Conservation (phyloP, 2,113 vertebrate genomes). For the Coracopsis vasa region DNA sequence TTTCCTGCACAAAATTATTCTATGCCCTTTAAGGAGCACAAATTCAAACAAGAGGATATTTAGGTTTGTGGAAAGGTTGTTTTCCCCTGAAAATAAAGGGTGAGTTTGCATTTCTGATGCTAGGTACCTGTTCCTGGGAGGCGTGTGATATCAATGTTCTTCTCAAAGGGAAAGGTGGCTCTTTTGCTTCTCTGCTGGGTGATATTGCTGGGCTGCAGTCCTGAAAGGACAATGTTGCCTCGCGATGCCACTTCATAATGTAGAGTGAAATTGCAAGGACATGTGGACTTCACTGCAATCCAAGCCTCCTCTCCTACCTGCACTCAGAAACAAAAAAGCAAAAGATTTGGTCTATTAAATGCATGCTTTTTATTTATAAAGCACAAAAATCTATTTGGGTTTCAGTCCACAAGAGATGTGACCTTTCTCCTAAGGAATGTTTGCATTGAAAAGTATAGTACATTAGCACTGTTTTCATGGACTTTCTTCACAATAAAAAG, state of each 20-base stretch:
- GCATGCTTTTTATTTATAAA: background rate
- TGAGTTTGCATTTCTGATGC: background rate
- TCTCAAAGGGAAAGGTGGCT: slow-evolving; percentile 74
- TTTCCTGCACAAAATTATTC: background rate
- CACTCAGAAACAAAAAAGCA: background rate
- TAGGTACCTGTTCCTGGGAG: slow-evolving; percentile 66
- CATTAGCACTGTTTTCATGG: background rate
- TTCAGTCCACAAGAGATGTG: background rate
- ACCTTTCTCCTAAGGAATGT: background rate
- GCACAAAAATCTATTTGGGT: background rate
- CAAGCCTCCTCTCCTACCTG: slow-evolving; percentile 86
- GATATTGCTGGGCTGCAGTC: slow-evolving; percentile 75
- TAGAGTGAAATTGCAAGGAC: slow-evolving; percentile 88
- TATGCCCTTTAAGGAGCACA: background rate
- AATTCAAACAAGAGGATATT: background rate
- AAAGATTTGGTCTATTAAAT: background rate
- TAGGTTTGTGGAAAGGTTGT: background rate
- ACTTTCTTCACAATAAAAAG: background rate
- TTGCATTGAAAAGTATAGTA: background rate
- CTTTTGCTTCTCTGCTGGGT: slow-evolving; percentile 78
- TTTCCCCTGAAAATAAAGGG: background rate
- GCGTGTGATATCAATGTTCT: slow-evolving; percentile 63
- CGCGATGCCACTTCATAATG: slow-evolving; percentile 88
- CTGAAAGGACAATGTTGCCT: slow-evolving; percentile 89
- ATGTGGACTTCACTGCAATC: slow-evolving; percentile 86